Conservation (phyloP, 1,140 invertebrate species). For the Antheraea mylitta region DNA sequence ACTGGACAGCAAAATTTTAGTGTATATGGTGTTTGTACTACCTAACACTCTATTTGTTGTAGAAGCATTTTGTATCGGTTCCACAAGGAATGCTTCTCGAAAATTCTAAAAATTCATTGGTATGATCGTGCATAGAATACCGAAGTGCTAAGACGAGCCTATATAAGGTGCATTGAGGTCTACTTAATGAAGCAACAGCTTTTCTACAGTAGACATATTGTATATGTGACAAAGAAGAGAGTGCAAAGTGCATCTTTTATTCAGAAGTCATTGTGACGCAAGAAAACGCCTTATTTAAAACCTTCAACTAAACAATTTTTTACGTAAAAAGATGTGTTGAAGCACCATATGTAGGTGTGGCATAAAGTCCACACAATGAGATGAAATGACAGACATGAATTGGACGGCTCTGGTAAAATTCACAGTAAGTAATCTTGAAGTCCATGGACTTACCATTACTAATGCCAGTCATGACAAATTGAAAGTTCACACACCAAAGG, state of each 20-base stretch:
- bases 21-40: conserved; percentile 21
- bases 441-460: no score
- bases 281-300: no score
- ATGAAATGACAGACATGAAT: no score
- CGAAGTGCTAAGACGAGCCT: conserved; percentile 13
- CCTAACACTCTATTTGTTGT: conserved; percentile 19
- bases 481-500: no score
- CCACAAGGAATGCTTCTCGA: conserved; percentile 24
- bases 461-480: no score
- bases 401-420: no score
- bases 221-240: background rate
- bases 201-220: conserved; percentile 3
- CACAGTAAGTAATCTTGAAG: no score
- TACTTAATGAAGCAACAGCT: conserved; percentile 7
- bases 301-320: no score
- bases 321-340: no score
- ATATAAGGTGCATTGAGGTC: background rate
- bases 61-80: conserved; percentile 23
- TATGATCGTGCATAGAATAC: conserved; percentile 28
- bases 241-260: background rate
- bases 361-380: no score
- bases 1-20: conserved; percentile 8
- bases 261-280: no score
- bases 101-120: conserved; percentile 24
- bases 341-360: no score